Conservation (phyloP, 1,140 invertebrate genomes). For the Augochlora pura region DNA sequence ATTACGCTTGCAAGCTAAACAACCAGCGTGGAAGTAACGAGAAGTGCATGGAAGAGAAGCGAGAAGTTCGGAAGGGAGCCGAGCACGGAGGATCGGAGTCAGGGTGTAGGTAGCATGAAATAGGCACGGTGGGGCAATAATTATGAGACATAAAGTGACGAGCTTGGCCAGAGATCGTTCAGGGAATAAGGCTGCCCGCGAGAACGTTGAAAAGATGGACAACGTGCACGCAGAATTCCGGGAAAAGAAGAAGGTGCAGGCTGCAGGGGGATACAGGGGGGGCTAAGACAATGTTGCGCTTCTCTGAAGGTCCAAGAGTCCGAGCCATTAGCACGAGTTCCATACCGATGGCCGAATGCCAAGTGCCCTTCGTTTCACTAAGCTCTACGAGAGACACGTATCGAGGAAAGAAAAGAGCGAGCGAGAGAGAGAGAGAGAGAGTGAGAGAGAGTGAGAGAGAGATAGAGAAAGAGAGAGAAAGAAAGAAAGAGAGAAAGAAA, state of each 20-base stretch:
- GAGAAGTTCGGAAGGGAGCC: background rate
- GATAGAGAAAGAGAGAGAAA: too few relatives aligned
- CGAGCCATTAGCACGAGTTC: slow-evolving; percentile 53
- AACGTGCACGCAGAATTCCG: slow-evolving; percentile 58
- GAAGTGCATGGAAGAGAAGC: background rate
- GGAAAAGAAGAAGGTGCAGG: slow-evolving; percentile 38
- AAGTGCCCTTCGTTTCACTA: slow-evolving; percentile 57
- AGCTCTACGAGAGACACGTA: slow-evolving; percentile 39
- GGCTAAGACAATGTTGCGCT: slow-evolving; percentile 52
- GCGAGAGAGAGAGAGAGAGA: too few relatives aligned
- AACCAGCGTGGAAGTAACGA: background rate
- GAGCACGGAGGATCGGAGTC: background rate
- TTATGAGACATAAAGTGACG: slow-evolving; percentile 80
- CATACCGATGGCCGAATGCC: slow-evolving; percentile 57
- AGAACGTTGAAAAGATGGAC: slow-evolving; percentile 45
- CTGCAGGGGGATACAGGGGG: background rate
- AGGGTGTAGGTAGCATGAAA: slow-evolving; percentile 54
- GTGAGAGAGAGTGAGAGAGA: too few relatives aligned
- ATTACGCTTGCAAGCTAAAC: background rate
- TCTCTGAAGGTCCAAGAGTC: slow-evolving; percentile 61
- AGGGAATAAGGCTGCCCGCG: slow-evolving; percentile 26
- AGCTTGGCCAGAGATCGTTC: slow-evolving; percentile 62
- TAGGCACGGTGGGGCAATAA: slow-evolving; percentile 73
- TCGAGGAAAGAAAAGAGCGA: slow-evolving; percentile 1
- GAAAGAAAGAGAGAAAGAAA: too few relatives aligned